These are phyloP conservation scores for Forbesichthys agassizii DNA, from an alignment of 2,113 vertebrate species.

Conservation along the genomic window DNA sequence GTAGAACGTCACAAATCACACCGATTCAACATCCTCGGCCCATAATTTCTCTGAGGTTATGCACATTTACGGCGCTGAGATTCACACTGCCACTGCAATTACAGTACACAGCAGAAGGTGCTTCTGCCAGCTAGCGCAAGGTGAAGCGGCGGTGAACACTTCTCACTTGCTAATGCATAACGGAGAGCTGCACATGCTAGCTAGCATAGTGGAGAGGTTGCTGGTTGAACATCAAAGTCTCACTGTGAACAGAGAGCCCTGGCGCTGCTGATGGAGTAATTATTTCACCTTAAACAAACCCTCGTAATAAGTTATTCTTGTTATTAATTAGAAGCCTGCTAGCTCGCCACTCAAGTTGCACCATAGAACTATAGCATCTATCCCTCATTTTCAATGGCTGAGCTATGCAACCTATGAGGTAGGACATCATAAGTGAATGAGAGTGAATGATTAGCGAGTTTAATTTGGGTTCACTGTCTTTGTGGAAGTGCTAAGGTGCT, in stretches of 20 bases:
- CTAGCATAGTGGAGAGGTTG: conserved; percentile 22
- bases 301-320: conserved; percentile 46
- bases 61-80: conserved; percentile 39
- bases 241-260: conserved; percentile 8
- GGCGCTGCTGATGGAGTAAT: conserved; percentile 29
- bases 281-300: conserved; percentile 53
- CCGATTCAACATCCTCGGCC: conserved; percentile 38
- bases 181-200: conserved; percentile 26
- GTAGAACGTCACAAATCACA: conserved; percentile 7
- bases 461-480: conserved; percentile 54
- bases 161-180: conserved; percentile 48
- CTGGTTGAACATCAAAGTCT: conserved; percentile 52
- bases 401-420: conserved; percentile 24
- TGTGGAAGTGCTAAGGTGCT: conserved; percentile 56
- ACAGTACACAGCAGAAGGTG: conserved; percentile 21
- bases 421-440: conserved; percentile 54
- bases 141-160: conserved; percentile 32
- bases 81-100: conserved; percentile 48
- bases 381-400: conserved; percentile 57
- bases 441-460: conserved; percentile 64
- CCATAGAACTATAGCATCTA: conserved; percentile 39
- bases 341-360: conserved; percentile 46
- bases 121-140: conserved; percentile 37
- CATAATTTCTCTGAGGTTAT: conserved; percentile 35
- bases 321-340: conserved; percentile 52